Evolutionary conservation across 23 tunicate genomes (phyloP).

Genomic region (Ciona savignyi): DNA sequence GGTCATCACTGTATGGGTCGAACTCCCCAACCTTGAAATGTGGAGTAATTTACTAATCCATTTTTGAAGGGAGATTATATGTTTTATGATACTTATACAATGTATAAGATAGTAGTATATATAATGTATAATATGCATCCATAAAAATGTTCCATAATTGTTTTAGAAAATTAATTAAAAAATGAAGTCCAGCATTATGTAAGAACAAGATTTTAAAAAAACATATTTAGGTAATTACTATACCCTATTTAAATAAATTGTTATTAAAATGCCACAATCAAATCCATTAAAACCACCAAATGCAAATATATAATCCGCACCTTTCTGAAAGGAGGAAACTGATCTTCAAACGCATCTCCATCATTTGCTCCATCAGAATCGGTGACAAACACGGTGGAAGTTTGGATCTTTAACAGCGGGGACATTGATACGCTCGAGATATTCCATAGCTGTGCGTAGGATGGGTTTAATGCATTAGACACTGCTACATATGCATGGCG

Average conservation of each 20-base stretch:
- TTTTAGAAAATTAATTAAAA: too few relatives aligned
- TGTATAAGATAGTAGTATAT: too few relatives aligned
- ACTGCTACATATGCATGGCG: too few relatives aligned
- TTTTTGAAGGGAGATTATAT: too few relatives aligned
- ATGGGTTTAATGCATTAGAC: neutral
- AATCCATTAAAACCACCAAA: neutral
- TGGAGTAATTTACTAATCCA: neutral
- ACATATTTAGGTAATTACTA: too few relatives aligned
- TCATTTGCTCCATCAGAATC: constrained; percentile 51
- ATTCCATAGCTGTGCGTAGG: constrained; percentile 66
- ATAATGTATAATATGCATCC: too few relatives aligned
- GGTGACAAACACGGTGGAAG: constrained; percentile 57
- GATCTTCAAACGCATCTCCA: constrained; percentile 70
- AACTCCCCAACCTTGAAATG: constrained; percentile 78
- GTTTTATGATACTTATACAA: too few relatives aligned
- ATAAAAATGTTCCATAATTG: too few relatives aligned
- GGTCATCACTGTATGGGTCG: constrained; percentile 97
- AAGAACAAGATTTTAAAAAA: neutral
- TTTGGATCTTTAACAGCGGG: constrained; percentile 59
- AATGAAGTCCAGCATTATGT: too few relatives aligned
- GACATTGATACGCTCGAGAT: constrained; percentile 35
- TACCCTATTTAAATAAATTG: too few relatives aligned
- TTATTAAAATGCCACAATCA: too few relatives aligned
- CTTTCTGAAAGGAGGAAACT: constrained; percentile 94
- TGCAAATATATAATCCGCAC: constrained; percentile 11